These are phyloP conservation scores for Xenentodon cancila DNA, from an alignment of 2,797 vertebrate species.

Conservation along the genomic window DNA sequence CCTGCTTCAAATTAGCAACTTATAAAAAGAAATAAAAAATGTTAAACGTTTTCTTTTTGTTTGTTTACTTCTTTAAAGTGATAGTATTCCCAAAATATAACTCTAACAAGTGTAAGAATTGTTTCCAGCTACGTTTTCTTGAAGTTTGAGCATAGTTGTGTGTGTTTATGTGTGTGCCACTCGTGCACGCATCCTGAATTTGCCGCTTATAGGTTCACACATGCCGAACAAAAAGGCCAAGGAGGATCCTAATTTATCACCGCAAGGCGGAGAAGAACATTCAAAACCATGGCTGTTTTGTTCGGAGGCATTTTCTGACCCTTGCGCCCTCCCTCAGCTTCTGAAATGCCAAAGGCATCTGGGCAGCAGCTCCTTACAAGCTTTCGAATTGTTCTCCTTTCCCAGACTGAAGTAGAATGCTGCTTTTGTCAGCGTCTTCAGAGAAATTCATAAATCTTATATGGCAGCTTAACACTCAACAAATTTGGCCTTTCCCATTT, in stretches of 20 bases:
- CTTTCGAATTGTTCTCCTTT: conserved; percentile 75
- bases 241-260: conserved; percentile 56
- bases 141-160: conserved; percentile 4
- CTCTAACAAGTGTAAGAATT: not conserved
- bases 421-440: conserved; percentile 60
- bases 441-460: conserved; percentile 42
- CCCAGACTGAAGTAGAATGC: conserved; percentile 63
- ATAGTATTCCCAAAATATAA: not conserved
- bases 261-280: conserved; percentile 59
- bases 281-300: conserved; percentile 73
- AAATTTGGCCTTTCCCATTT: conserved; percentile 29
- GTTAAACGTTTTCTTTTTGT: too few species aligned
- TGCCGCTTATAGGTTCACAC: conserved; percentile 43
- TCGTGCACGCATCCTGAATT: conserved; percentile 52
- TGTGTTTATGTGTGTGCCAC: conserved; percentile 20
- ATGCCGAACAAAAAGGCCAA: conserved; percentile 59
- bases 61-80: too few species aligned
- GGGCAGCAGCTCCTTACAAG: conserved; percentile 65
- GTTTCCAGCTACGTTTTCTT: not conserved
- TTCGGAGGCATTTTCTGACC: conserved; percentile 75
- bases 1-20: conserved; percentile 14
- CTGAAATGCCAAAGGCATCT: conserved; percentile 77
- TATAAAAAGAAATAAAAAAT: too few species aligned
- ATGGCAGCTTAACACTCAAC: conserved; percentile 30
- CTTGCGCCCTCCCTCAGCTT: conserved; percentile 67